Evolutionary conservation across 1,140 invertebrate species (phyloP), one percentile per base, ranked within the genome.

Genomic region (Leptestheria dahalacensis): DNA sequence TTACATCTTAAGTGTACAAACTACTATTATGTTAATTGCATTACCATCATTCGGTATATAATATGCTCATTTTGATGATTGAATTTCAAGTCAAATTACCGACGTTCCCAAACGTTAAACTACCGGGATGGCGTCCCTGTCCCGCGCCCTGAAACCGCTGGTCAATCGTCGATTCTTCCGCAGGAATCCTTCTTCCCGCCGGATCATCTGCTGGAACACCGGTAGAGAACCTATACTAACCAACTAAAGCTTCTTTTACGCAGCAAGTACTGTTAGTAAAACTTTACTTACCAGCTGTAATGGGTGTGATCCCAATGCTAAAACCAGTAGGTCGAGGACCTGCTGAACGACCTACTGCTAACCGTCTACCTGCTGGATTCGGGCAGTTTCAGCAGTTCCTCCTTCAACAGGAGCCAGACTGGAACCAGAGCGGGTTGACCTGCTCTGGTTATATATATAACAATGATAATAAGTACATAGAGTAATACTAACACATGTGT

Each of bases 71-170:
- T 41, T 41, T 41, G 33, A 41, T 9, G 15, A 41, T 15, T 6
- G 15, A 41, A 41, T 41, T 41, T 41, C 33, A 9, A 60, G 26
- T 29, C 48, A 9, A 50, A 60, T 23, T 50, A 60, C 18, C 58
- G 58, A n/a, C 49, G 33, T 29, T 60, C 47, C 51, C 58, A 60
- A 51, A 60, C 58, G 15, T 49, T 60, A 9, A n/a, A 25, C 26
- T 60, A 50, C n/a, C 25, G 33, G 26, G 58, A 52, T 21, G 58
- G 58, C 33, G 49, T 60, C 21, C 58, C 58, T n/a, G n/a, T 60
- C n/a, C 51, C 58, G 6, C 33, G 33, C 15, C 6, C 6, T 41
- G 33, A 41, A 9, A 15, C 6, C 15, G 6, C 33, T n/a, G n/a
- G n/a, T n/a, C 12, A 41, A 52, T 15, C 25, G 23, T 20, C 18